Conservation (phyloP, 2,797 vertebrate species). For the Heterohyrax brucei region DNA sequence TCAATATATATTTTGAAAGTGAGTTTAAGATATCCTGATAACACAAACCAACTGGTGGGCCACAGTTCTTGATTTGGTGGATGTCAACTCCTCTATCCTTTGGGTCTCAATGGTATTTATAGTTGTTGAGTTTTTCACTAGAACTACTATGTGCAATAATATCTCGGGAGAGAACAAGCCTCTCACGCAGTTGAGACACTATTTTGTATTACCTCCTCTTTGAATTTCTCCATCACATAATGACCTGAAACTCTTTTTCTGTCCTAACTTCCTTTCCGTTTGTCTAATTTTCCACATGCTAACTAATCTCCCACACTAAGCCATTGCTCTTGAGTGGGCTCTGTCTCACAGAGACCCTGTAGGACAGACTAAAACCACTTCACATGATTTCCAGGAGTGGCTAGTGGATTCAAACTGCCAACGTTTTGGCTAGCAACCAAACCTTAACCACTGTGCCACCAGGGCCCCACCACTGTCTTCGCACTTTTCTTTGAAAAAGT, state of each 20-base stretch:
- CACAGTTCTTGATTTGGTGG: neutral
- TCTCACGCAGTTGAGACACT: neutral
- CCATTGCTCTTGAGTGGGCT: neutral
- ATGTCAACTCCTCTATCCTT: neutral
- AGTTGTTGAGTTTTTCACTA: neutral
- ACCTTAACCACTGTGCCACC: no score
- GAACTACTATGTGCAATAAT: neutral
- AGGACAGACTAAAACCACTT: no score
- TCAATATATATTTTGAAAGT: no score
- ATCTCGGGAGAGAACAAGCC: fast-evolving
- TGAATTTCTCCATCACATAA: neutral
- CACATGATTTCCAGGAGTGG: no score
- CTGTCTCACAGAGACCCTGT: no score
- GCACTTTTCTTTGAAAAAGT: neutral
- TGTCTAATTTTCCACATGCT: neutral
- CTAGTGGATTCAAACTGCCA: no score
- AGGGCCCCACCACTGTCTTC: neutral
- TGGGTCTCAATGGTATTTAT: neutral
- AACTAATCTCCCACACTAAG: neutral
- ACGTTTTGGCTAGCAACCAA: no score
- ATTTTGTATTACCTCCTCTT: neutral
- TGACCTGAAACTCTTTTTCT: neutral
- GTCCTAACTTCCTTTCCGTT: neutral
- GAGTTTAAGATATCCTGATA: neutral
- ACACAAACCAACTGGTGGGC: neutral